Evolutionary conservation across 35 echinoderm and acorn worm species (phyloP), one percentile per base, ranked within the genome.

Genomic region (Amphiura filiformis): DNA sequence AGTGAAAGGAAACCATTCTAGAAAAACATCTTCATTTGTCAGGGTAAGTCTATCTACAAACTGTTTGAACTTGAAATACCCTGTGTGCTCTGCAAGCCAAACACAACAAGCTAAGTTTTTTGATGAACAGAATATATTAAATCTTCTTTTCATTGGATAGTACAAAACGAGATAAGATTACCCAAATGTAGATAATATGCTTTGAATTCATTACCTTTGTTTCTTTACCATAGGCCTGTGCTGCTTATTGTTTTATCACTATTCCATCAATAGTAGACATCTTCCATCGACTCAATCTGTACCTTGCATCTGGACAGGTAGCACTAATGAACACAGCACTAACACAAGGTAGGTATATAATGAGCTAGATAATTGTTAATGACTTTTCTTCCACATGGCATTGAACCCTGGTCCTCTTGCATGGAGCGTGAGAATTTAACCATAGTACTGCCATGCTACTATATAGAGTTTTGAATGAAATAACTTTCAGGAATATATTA

Each of bases 211-310:
- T n/a, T n/a, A n/a, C 35, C 14, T 22, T 80, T 39, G 0, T 38
- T 56, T 23, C 77, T 84, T 26, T 80, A 90, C 32, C 76, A 13
- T 57, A 98, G 96, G 96, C 96, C 0, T 98, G 96, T 90, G 92
- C 96, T 75, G 96, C 96, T 14, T 98, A 98, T 81, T 86, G 86
- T 52, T 98, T 98, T 84, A 98, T 98, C 83, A 98, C 96, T 30
- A 92, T 98, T 32, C 96, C 96, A 36, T 98, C 96, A 3, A 94
- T 98, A 31, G 47, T 88, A 0, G 93, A 88, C 0, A 92, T 98
- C 86, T 98, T 98, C 81, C 86, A 94, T 85, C 86, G 93, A 33
- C 86, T 98, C 31, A 91, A 94, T 75, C 84, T 98, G 30, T 98
- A 98, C 81, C 84, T 98, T 20, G 87, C 91, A 20, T 98, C 96